Evolutionary conservation across 1,140 invertebrate genomes (phyloP).

Genomic region (Mylabris phalerata): DNA sequence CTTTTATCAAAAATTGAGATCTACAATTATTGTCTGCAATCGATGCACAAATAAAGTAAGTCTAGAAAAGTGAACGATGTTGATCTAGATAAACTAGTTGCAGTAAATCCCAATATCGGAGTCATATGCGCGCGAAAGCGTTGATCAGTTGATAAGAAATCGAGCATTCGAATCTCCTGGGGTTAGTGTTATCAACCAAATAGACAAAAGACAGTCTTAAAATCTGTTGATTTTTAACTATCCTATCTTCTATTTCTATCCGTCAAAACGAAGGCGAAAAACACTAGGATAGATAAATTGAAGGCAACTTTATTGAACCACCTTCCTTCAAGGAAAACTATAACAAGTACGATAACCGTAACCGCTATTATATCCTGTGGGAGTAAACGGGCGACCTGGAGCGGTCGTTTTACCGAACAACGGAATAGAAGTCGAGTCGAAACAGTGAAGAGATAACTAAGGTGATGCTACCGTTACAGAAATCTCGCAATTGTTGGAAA

Average conservation of each 20-base stretch:
- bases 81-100: background rate
- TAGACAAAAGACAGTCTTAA: background rate
- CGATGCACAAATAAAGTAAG: background rate
- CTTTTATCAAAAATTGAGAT: too few relatives aligned
- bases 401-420: conserved; percentile 28
- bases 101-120: background rate
- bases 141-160: conserved; percentile 6
- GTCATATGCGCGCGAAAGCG: conserved; percentile 3
- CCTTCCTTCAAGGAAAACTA: conserved; percentile 36
- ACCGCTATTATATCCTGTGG: conserved; percentile 37
- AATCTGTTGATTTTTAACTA: background rate
- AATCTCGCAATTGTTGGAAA: conserved; percentile 39
- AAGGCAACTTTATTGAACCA: conserved; percentile 25
- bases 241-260: background rate
- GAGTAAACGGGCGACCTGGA: conserved; percentile 32
- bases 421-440: background rate
- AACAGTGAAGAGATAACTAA: conserved; percentile 38
- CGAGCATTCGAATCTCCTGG: background rate
- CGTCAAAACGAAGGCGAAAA: too few relatives aligned
- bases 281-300: conserved; percentile 2
- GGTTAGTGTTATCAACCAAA: background rate
- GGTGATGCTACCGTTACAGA: conserved; percentile 34
- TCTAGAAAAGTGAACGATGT: conserved; percentile 1
- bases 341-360: conserved; percentile 41
- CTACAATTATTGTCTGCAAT: too few relatives aligned